phyloP scores from a whole-genome alignment of 2,113 vertebrate genomes.

The Mustelus asterias region DNA sequence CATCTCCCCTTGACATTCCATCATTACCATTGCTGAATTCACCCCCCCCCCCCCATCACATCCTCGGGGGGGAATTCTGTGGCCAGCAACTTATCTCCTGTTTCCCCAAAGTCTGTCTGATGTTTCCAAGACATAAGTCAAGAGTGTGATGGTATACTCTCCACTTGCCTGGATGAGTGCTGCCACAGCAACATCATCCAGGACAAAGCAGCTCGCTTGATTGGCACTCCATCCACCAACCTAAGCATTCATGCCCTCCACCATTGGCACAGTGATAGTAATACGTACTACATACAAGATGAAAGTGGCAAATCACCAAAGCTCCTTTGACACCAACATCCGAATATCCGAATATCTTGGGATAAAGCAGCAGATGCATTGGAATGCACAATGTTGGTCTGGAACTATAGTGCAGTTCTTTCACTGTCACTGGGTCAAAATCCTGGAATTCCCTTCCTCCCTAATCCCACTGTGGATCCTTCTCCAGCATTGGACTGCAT shows the following conservation, averaged over 20 bases:
- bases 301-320: background rate
- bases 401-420: background rate
- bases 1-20: no score
- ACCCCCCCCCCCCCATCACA: no score
- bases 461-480: background rate
- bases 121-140: no score
- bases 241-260: background rate
- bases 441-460: background rate
- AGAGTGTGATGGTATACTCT: no score
- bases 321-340: background rate
- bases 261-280: background rate
- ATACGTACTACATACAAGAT: background rate
- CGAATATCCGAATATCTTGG: background rate
- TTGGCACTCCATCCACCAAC: background rate
- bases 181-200: background rate
- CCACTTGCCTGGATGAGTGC: background rate
- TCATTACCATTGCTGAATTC: no score
- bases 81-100: no score
- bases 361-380: background rate
- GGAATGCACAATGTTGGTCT: background rate
- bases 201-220: background rate
- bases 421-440: background rate
- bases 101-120: no score
- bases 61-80: no score
- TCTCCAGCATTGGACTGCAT: background rate